Conservation (phyloP, 2,888 invertebrate genomes). For the Trachelus stipa region DNA sequence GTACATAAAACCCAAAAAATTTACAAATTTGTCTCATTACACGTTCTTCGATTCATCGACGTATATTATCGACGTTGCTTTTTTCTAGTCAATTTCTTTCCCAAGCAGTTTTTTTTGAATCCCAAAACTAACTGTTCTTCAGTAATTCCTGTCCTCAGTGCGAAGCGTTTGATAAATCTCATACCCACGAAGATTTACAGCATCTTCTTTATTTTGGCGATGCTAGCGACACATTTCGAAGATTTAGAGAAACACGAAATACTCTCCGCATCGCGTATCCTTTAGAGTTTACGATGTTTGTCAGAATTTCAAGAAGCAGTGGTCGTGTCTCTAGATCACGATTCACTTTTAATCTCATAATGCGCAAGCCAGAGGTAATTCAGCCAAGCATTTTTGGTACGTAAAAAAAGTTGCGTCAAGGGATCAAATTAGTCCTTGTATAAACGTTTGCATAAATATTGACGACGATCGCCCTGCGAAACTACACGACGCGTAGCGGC, state of each 20-base stretch:
- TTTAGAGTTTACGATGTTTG: constrained; percentile 26
- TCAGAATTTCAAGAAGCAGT: constrained; percentile 3
- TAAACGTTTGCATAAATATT: not conserved
- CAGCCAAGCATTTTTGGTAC: no score
- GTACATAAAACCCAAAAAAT: not conserved
- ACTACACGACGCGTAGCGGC: not conserved
- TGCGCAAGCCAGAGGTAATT: no score
- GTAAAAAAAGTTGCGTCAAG: no score
- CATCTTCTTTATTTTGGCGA: not conserved
- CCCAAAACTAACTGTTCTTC: not conserved
- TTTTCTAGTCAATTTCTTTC: not conserved
- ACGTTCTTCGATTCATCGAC: not conserved
- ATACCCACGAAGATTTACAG: not conserved
- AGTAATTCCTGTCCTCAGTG: not conserved
- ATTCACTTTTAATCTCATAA: not conserved
- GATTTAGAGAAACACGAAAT: not conserved
- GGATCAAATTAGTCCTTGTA: no score
- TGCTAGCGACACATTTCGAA: not conserved
- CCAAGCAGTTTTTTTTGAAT: not conserved
- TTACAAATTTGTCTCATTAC: not conserved
- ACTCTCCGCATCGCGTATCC: constrained; percentile 10
- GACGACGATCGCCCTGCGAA: not conserved
- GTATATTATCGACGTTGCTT: not conserved
- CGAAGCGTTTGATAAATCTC: not conserved
- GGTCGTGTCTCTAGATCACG: not conserved